Evolutionary conservation across 2,797 vertebrate species (phyloP), one percentile per base, ranked within the genome.

Genomic region (Erithacus rubecula): DNA sequence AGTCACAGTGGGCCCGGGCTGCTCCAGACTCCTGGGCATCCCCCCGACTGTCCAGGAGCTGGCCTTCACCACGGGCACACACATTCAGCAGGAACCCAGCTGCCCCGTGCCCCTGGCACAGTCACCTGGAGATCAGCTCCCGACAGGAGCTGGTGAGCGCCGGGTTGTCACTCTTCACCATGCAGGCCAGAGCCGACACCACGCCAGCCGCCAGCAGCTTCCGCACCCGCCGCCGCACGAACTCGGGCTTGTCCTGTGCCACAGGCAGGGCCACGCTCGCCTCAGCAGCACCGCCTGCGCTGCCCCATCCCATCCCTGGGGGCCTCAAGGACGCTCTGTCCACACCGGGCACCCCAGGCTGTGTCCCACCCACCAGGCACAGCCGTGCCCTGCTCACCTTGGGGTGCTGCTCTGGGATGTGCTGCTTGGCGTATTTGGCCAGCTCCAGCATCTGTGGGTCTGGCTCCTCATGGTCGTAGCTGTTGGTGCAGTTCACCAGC

Each of bases 361-460:
- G 58, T 37, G 59, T 34, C 34, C 51, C 67, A 46, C 23, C n/a
- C 46, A 11, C 1, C 2, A 19, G 17, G 36, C 41, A 9, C 15
- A 10, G 64, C 8, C 0, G 0, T 9, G 49, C 8, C 8, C 58
- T 3, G 52, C 94, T 94, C 95, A 99, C 99, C 99, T 99, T 99
- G 9, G 99, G 99, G 95, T 99, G 99, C 94, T 99, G 99, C 96
- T 99, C 99, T 0, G 99, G 99, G 26, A 99, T 98, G 12, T 99
- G 99, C 96, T 99, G 99, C 97, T 99, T 99, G 94, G 99, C 99
- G 3, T 99, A 99, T 94, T 99, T 99, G 70, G 99, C 99, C 94
- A 99, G 98, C 97, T 99, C 99, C 95, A 99, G 98, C 98, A 99
- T 98, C 97, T 99, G 99, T 7, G 99, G 98, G 94, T 99, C 99